Percentiles rank a stretch among this genome's conserved stretches.
phyloP scores from a whole-genome alignment of 2,888 invertebrate species.

The Augochlorella aurata region DNA sequence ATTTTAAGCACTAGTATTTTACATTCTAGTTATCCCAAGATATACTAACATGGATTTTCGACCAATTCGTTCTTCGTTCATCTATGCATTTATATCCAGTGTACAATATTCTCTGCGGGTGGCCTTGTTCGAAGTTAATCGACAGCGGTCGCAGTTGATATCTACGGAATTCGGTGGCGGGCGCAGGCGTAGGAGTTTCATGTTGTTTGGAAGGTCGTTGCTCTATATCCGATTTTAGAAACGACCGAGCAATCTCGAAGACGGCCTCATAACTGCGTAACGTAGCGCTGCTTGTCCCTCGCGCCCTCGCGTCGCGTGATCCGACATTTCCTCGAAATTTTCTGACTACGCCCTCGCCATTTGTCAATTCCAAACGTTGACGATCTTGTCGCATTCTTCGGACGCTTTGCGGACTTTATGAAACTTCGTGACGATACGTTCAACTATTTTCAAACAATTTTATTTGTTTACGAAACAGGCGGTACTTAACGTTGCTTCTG shows the following conservation, averaged over 20 bases:
- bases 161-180: constrained; percentile 46
- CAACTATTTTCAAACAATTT: neutral
- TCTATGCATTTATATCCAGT: neutral
- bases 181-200: constrained; percentile 66
- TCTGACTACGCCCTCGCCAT: neutral
- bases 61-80: neutral
- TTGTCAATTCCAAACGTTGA: neutral
- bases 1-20: too few relatives aligned
- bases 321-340: neutral
- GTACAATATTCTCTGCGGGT: neutral
- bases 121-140: constrained; percentile 47
- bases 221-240: constrained; percentile 81
- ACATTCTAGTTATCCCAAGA: too few relatives aligned
- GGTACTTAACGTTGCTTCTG: neutral
- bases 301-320: neutral
- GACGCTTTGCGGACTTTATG: neutral
- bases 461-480: neutral
- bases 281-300: constrained; percentile 44
- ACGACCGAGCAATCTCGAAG: constrained; percentile 70
- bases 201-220: constrained; percentile 81
- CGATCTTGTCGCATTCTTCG: neutral
- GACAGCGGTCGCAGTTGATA: constrained; percentile 41
- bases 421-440: neutral
- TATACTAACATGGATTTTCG: neutral
- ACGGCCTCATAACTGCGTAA: constrained; percentile 65